Evolutionary conservation across 2,888 invertebrate genomes (phyloP).

Genomic region (Leuctra nigra): DNA sequence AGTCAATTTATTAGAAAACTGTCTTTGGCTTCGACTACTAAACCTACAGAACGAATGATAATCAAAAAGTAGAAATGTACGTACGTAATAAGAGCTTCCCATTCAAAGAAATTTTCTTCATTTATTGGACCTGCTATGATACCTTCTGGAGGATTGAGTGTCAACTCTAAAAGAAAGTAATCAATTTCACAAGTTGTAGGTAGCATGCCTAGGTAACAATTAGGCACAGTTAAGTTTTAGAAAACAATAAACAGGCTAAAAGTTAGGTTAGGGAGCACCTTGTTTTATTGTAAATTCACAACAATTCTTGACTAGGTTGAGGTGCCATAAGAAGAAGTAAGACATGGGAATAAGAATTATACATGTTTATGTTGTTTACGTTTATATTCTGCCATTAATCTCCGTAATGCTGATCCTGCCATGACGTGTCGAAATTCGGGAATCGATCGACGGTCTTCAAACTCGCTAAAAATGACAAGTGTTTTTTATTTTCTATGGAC

Average conservation of each 20-base stretch:
- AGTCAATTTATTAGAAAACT: no score
- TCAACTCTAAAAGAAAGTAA: conserved; percentile 59
- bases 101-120: conserved; percentile 99
- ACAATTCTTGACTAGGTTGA: not conserved
- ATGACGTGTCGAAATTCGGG: no score
- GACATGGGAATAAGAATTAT: not conserved
- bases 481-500: not conserved
- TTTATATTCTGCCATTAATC: conserved; percentile 85
- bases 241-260: conserved; percentile 5
- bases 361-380: conserved; percentile 50
- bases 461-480: not conserved
- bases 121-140: conserved; percentile 97
- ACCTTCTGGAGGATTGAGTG: conserved; percentile 94
- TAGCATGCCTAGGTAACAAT: no score
- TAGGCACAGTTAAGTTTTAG: no score
- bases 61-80: conserved; percentile 32
- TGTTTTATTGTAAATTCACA: not conserved
- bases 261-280: conserved; percentile 17
- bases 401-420: conserved; percentile 78
- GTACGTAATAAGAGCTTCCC: conserved; percentile 96
- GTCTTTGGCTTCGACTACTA: no score
- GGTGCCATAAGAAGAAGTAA: not conserved
- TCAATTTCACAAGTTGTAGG: not conserved
- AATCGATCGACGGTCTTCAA: no score
- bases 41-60: not conserved